Conservation (phyloP, 2,113 vertebrate genomes). For the Sebastes fasciatus region DNA sequence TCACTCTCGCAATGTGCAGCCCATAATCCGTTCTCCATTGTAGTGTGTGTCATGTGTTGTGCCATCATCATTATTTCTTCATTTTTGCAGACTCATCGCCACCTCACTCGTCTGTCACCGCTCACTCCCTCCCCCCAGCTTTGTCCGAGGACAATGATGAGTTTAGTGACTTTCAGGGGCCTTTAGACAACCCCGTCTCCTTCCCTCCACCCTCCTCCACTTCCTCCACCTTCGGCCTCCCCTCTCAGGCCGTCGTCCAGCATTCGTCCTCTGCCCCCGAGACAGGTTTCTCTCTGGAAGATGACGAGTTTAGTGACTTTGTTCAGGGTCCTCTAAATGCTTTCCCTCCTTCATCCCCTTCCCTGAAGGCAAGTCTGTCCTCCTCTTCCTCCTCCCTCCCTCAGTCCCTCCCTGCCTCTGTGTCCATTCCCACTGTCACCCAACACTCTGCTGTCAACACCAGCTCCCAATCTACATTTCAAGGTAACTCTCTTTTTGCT, state of each 20-base stretch:
- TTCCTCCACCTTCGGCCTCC: slow-evolving; percentile 78
- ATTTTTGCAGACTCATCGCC: slow-evolving; percentile 95
- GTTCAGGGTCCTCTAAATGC: slow-evolving; percentile 91
- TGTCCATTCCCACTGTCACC: slow-evolving; percentile 79
- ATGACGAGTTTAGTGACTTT: slow-evolving; percentile 98
- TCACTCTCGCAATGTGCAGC: slow-evolving; percentile 37
- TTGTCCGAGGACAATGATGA: slow-evolving; percentile 91
- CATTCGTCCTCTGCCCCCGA: slow-evolving; percentile 80
- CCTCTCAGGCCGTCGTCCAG: slow-evolving; percentile 60
- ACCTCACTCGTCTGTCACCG: slow-evolving; percentile 92
- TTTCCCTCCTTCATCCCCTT: slow-evolving; percentile 79
- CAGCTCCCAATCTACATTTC: slow-evolving; percentile 86
- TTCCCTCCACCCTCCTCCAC: slow-evolving; percentile 76
- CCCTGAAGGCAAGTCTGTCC: slow-evolving; percentile 79
- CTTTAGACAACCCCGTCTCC: slow-evolving; percentile 84
- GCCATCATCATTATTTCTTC: slow-evolving; percentile 85
- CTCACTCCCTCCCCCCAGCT: slow-evolving; percentile 87
- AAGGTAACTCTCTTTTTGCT: slow-evolving; percentile 84
- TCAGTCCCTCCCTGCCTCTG: slow-evolving; percentile 74
- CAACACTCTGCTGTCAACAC: slow-evolving; percentile 86
- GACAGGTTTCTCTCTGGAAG: slow-evolving; percentile 82
- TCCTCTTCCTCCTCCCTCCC: slow-evolving; percentile 65
- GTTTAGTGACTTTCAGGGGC: slow-evolving; percentile 98
- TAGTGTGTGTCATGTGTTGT: slow-evolving; percentile 73
- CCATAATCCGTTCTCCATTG: slow-evolving; percentile 59